phyloP scores from a whole-genome alignment of 2,888 invertebrate species.

The Agrotis ipsilon region DNA sequence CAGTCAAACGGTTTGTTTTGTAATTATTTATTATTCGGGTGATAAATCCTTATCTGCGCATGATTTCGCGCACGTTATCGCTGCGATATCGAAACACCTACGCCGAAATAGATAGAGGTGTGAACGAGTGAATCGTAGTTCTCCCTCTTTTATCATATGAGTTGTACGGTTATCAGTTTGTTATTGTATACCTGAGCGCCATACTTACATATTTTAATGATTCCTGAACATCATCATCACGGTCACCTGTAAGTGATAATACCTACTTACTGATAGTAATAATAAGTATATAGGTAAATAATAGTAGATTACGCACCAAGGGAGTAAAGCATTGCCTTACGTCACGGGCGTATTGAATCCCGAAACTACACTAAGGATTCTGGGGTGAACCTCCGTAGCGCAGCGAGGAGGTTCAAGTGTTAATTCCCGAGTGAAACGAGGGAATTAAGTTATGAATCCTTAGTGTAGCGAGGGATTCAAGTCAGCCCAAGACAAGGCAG shows the following conservation, averaged over 20 bases:
- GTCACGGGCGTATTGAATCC: no score
- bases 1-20: constrained; percentile 49
- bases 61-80: constrained; percentile 51
- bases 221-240: constrained; percentile 34
- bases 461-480: no score
- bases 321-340: no score
- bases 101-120: constrained; percentile 38
- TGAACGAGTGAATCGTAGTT: constrained; percentile 24
- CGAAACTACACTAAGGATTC: no score
- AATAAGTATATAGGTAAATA: constrained; percentile 11
- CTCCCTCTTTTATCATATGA: constrained; percentile 40
- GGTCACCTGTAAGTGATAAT: constrained; percentile 21
- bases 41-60: constrained; percentile 49
- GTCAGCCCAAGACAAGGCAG: no score
- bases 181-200: constrained; percentile 32
- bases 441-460: no score
- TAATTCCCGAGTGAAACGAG: no score
- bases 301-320: no score
- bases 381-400: no score
- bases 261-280: constrained; percentile 18
- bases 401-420: no score
- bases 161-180: constrained; percentile 43
- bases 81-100: constrained; percentile 44
- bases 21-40: constrained; percentile 46
- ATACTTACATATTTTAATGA: constrained; percentile 36